These are phyloP conservation scores for Caerostris extrusa DNA, from an alignment of 1,140 invertebrate species.

Conservation along the genomic window DNA sequence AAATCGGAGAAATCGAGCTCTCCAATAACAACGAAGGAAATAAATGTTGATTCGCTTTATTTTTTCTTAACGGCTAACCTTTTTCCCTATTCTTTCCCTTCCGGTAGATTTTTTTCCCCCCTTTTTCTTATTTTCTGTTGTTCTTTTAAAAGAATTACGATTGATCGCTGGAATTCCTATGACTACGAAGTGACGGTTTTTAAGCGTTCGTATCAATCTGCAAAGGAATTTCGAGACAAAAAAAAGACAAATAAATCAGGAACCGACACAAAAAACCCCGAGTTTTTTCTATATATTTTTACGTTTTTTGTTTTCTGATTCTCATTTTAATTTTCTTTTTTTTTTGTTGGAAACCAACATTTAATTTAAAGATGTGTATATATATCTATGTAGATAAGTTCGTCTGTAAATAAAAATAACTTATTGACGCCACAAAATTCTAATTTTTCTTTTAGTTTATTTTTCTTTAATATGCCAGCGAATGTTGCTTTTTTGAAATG, in stretches of 20 bases:
- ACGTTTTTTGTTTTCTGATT: conserved; percentile 5
- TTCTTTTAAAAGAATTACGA: conserved; percentile 75
- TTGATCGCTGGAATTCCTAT: conserved; percentile 75
- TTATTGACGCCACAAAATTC: background rate
- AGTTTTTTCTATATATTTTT: background rate
- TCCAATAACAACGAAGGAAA: conserved; percentile 72
- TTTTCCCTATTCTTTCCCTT: conserved; percentile 17
- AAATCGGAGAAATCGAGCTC: conserved; percentile 44
- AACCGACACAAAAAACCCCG: conserved; percentile 29
- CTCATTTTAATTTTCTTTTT: background rate
- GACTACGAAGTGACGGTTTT: conserved; percentile 75
- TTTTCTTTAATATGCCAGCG: no score
- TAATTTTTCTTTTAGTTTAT: background rate
- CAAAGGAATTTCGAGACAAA: conserved; percentile 62
- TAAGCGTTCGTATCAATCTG: conserved; percentile 73
- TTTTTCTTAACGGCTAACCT: conserved; percentile 8
- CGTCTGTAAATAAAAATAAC: background rate
- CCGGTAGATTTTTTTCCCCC: conserved; percentile 21
- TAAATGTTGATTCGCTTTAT: conserved; percentile 72
- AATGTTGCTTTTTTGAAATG: no score
- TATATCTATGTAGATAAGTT: background rate
- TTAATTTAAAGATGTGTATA: conserved; percentile 10
- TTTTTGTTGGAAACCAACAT: conserved; percentile 16
- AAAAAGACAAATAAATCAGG: conserved; percentile 73
- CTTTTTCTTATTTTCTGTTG: conserved; percentile 53